Conservation (phyloP, 2,113 vertebrate species). For the Callithrix jacchus region DNA sequence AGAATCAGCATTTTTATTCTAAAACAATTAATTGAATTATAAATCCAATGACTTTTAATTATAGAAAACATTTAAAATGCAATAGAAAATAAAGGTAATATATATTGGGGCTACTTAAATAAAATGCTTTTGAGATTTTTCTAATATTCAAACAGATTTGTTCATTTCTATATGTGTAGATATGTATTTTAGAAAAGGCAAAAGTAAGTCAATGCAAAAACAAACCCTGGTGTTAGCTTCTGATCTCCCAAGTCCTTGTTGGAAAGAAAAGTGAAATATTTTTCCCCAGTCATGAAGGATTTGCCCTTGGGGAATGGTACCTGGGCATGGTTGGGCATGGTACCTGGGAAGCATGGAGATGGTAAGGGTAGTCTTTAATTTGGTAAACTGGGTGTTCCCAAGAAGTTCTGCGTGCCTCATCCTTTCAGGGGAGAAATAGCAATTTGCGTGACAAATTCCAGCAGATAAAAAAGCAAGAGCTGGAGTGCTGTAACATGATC, state of each 20-base stretch:
- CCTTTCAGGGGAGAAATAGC: background rate
- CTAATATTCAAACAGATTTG: background rate
- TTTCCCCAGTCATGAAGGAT: background rate
- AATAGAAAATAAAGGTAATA: background rate
- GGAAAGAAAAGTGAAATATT: background rate
- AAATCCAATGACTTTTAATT: background rate
- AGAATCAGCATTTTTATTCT: conserved; percentile 21
- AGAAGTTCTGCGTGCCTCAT: background rate
- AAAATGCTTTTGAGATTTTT: background rate
- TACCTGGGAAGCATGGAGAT: background rate
- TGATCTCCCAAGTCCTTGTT: background rate
- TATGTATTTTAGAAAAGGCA: background rate
- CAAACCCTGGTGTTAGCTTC: background rate
- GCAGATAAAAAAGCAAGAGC: background rate
- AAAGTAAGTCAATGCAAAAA: background rate
- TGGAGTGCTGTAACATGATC: no score
- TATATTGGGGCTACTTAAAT: background rate
- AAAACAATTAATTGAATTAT: background rate
- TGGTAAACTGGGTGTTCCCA: background rate
- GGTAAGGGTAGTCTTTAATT: background rate
- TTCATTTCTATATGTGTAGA: background rate
- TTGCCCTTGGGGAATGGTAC: background rate
- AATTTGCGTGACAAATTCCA: background rate
- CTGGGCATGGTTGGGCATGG: no score
- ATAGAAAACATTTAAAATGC: background rate